Evolutionary conservation across 2,797 vertebrate genomes (phyloP), one percentile per base, ranked within the genome.

Genomic region (Syndactyla subalaris): DNA sequence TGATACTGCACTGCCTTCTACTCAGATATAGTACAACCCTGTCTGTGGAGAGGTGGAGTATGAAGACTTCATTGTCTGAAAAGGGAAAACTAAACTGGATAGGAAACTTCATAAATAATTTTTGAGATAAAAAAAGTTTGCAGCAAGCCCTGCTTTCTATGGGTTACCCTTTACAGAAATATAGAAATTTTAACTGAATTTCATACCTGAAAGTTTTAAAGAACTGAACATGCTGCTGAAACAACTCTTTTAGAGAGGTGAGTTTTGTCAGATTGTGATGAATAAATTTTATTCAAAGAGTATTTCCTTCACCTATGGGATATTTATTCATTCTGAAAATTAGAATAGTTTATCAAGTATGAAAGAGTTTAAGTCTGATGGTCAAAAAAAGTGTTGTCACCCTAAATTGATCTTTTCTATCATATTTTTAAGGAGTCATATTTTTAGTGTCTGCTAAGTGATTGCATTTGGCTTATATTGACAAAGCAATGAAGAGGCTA

Each of bases 401-500:
- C 5, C 14, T 71, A 89, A 57, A 80, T 17, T 46, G 23, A 83
- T 65, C 29, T 82, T 93, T 88, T 45, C 73, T 55, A 45, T n/a
- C 19, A 41, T 61, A 67, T 55, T 67, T 89, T 68, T 45, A 49
- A 82, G 38, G 10, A 75, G 7, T 49, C 0, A 0, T 55, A 51
- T 72, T 83, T 89, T 93, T 79, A 82, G 51, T 45, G 24, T 67
- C 45, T 88, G 59, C 62, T 84, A 93, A 92, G 49, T 78, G 77
- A 79, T 36, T 91, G 55, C 46, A 34, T 72, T 94, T 95, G 61
- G 32, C 63, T 74, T 94, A 46, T 55, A 94, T 62, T 94, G 91
- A 89, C 79, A 94, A 95, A 94, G 48, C 21, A 93, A 92, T 59
- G 52, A 95, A 95, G 73, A 93, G 36, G 71, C 48, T 85, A 9